Evolutionary conservation across 2,797 vertebrate species (phyloP).

Genomic region (Tarsius wallacei): DNA sequence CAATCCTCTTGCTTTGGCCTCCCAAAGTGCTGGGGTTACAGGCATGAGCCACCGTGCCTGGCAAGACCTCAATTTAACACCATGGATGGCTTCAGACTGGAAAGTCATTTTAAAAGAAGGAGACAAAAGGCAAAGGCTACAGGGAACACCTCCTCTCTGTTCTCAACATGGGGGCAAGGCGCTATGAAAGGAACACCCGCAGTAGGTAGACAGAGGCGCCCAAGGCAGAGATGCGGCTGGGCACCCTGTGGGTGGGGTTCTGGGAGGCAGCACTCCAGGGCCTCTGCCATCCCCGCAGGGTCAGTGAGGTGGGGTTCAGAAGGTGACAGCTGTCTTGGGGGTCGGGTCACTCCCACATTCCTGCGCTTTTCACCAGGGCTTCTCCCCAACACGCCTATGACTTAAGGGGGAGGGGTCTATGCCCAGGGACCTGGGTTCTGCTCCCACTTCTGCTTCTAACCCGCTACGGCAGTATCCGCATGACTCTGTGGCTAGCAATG

Average conservation of each 20-base stretch:
- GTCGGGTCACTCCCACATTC: background rate
- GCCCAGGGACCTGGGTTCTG: background rate
- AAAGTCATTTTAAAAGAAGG: background rate
- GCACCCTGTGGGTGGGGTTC: rapidly evolving
- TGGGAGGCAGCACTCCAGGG: background rate
- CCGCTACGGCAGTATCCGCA: background rate
- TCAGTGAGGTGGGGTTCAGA: background rate
- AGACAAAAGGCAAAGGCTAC: background rate
- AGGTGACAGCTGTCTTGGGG: background rate
- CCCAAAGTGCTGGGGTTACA: too few species aligned
- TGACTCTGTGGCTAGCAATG: too few species aligned
- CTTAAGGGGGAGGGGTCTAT: background rate
- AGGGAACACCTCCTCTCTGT: background rate
- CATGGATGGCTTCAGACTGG: background rate
- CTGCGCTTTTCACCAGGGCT: background rate
- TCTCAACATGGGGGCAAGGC: background rate
- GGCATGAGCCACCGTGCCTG: too few species aligned
- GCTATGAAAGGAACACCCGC: background rate
- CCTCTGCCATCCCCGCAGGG: background rate
- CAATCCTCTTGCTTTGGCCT: too few species aligned
- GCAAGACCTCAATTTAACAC: background rate
- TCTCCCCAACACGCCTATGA: background rate
- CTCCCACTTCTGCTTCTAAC: background rate
- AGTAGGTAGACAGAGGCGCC: background rate
- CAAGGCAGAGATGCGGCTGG: background rate